phyloP scores from a whole-genome alignment of 2,113 vertebrate genomes.

The Corythornis cristatus region DNA sequence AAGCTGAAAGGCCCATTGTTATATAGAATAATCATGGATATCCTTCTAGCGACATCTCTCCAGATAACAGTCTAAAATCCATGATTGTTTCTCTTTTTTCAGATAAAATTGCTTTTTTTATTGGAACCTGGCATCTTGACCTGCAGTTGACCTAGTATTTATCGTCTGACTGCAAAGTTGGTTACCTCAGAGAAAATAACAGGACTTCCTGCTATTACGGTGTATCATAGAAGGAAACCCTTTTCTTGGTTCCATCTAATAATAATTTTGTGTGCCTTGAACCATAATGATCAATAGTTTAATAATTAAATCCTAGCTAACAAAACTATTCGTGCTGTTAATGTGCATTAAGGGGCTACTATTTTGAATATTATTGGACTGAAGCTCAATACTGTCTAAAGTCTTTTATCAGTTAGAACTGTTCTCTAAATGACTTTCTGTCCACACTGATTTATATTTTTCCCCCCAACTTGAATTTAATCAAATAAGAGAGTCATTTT shows the following conservation, averaged over 20 bases:
- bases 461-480: not conserved
- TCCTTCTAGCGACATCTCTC: not conserved
- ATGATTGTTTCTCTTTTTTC: not conserved
- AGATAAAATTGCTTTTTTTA: slow-evolving; percentile 24
- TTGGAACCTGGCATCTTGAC: not conserved
- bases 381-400: not conserved
- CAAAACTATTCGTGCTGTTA: not conserved
- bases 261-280: not conserved
- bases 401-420: slow-evolving; percentile 17
- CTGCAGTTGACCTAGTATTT: not conserved
- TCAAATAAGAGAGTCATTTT: not conserved
- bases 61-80: not conserved
- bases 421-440: not conserved
- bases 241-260: not conserved
- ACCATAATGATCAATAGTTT: slow-evolving; percentile 14
- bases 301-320: slow-evolving; percentile 38
- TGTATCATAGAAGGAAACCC: not conserved
- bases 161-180: not conserved
- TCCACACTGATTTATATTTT: not conserved
- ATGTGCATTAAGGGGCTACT: not conserved
- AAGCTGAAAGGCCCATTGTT: not conserved
- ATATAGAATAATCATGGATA: not conserved
- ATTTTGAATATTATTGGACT: slow-evolving; percentile 20
- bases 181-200: not conserved
- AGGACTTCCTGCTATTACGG: not conserved